These are phyloP conservation scores for Pteronura brasiliensis DNA, from an alignment of 2,113 vertebrate genomes.

Conservation along the genomic window DNA sequence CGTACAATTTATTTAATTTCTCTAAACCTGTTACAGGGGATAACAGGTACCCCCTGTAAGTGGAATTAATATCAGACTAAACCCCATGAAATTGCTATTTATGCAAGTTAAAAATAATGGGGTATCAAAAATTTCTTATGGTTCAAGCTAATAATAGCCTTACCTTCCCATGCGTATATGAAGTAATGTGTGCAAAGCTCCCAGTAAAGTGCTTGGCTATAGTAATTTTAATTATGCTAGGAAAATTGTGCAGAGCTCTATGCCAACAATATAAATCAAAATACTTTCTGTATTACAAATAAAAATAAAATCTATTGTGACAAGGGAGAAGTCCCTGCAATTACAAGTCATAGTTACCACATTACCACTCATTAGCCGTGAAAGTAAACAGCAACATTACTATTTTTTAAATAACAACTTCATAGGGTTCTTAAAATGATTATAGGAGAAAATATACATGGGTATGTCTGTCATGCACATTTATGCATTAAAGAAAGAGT, in stretches of 20 bases:
- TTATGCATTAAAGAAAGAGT: neutral
- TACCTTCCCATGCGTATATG: neutral
- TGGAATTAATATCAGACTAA: neutral
- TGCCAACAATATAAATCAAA: neutral
- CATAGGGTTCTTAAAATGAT: neutral
- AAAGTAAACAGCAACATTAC: neutral
- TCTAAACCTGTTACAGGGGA: neutral
- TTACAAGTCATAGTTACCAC: neutral
- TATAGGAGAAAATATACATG: neutral
- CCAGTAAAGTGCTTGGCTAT: neutral
- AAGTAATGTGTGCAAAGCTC: neutral
- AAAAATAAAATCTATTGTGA: neutral
- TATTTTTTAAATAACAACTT: neutral
- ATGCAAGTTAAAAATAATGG: neutral
- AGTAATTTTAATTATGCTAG: neutral
- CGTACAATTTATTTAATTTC: neutral
- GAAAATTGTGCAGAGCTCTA: neutral
- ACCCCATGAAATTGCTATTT: neutral
- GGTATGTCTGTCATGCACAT: neutral
- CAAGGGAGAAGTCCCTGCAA: neutral
- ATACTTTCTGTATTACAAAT: neutral
- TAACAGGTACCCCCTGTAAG: neutral
- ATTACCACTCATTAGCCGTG: neutral
- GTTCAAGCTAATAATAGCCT: neutral
- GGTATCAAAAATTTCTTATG: neutral